phyloP scores from a whole-genome alignment of 2,113 vertebrate genomes.

The Cavia aperea region DNA sequence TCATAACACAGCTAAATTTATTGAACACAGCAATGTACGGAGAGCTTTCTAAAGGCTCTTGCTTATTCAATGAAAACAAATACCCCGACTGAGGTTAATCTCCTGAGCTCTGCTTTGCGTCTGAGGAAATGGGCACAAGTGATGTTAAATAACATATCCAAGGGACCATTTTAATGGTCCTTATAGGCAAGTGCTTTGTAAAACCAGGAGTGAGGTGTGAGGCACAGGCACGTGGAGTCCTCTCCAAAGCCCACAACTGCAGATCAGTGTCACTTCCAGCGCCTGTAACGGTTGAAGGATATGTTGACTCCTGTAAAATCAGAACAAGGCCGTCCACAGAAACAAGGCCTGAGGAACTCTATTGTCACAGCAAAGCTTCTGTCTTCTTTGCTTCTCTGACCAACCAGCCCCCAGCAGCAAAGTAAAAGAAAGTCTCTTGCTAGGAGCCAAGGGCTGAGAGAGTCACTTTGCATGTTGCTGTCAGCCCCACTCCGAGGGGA shows the following conservation, averaged over 20 bases:
- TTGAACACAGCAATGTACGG: neutral
- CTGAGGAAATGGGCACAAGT: neutral
- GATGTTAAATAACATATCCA: neutral
- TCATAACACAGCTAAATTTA: neutral
- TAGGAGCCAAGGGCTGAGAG: neutral
- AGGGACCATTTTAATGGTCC: neutral
- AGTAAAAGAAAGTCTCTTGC: neutral
- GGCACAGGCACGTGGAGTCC: rapidly evolving
- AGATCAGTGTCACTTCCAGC: neutral
- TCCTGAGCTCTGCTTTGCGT: neutral
- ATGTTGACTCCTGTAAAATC: neutral
- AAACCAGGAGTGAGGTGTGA: neutral
- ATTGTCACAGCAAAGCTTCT: neutral
- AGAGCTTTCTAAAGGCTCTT: neutral
- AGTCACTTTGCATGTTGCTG: neutral
- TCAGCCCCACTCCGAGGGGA: neutral
- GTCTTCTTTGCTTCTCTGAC: neutral
- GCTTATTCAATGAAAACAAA: neutral
- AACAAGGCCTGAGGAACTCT: neutral
- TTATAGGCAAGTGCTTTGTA: neutral
- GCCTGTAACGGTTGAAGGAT: neutral
- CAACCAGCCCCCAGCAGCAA: neutral
- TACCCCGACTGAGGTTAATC: neutral
- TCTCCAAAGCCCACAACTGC: neutral
- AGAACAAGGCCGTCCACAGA: neutral